A percentile compares a stretch with the other conserved stretches of the same genome.
These are phyloP conservation scores for Diogma glabrata DNA, from an alignment of 2,888 invertebrate genomes.

Conservation along the genomic window DNA sequence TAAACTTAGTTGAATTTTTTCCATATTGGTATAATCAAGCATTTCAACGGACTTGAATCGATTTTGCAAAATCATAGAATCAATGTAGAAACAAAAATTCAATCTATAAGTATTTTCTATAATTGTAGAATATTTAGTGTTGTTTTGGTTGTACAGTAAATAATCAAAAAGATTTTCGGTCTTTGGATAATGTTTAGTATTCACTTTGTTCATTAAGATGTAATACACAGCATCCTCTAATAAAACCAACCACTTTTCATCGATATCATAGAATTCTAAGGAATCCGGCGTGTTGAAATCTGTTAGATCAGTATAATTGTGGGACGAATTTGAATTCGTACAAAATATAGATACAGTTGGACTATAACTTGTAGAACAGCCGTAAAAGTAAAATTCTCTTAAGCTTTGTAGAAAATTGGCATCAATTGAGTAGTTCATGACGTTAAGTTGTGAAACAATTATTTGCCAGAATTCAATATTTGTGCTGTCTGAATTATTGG, in stretches of 20 bases:
- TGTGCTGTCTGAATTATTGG: neutral
- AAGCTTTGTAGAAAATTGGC: conserved; percentile 17
- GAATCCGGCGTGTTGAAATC: conserved; percentile 14
- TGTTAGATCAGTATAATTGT: conserved; percentile 10
- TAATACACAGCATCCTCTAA: neutral
- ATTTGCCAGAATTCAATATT: neutral
- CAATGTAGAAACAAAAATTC: conserved; percentile 20
- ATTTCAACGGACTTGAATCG: neutral
- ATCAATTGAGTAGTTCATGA: conserved; percentile 6
- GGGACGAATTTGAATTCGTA: neutral
- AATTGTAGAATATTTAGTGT: neutral
- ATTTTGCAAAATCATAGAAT: conserved; percentile 5
- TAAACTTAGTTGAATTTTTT: neutral
- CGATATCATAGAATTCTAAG: conserved; percentile 17
- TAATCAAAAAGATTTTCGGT: conserved; percentile 20
- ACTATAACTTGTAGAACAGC: conserved; percentile 12
- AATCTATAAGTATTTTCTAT: conserved; percentile 20
- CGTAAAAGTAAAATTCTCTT: conserved; percentile 16
- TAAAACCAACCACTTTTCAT: conserved; percentile 16
- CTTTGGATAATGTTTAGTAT: neutral
- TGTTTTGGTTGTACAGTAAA: conserved; percentile 16
- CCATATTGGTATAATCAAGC: neutral
- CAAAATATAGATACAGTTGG: conserved; percentile 11
- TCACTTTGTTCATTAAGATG: neutral
- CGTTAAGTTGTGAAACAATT: neutral